Conservation (phyloP, 2,113 vertebrate genomes). For the Dipodomys merriami region DNA sequence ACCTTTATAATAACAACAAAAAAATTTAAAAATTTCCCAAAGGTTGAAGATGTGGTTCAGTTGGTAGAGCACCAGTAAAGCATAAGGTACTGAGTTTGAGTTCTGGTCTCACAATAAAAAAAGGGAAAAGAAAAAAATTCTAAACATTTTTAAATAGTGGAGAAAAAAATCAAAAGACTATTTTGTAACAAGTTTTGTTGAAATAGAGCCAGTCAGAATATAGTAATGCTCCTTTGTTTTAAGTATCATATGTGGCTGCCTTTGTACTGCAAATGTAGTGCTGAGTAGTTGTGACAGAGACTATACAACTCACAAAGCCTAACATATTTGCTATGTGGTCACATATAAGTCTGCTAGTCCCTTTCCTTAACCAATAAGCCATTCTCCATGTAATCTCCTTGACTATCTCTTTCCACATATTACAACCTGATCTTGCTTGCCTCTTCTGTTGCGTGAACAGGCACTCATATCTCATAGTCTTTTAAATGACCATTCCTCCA, state of each 20-base stretch:
- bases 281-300: neutral
- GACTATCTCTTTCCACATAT: slow-evolving; percentile 2
- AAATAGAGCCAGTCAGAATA: neutral
- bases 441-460: slow-evolving; percentile 5
- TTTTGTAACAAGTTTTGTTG: neutral
- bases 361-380: neutral
- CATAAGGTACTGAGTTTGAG: too few species aligned
- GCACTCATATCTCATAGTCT: neutral
- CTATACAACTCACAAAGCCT: neutral
- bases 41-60: too few species aligned
- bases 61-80: too few species aligned
- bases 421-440: neutral
- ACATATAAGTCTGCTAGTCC: too few species aligned
- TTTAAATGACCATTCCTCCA: neutral
- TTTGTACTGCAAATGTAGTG: slow-evolving; percentile 15
- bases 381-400: slow-evolving; percentile 6
- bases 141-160: neutral
- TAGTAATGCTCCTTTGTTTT: neutral
- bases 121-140: too few species aligned
- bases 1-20: too few species aligned
- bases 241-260: neutral
- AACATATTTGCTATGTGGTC: slow-evolving; percentile 18
- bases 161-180: neutral
- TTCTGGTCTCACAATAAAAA: too few species aligned
- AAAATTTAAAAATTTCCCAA: too few species aligned